Evolutionary conservation across 2,113 vertebrate species (phyloP), one percentile per base, ranked within the genome.

Genomic region (Tricholaema leucomelas): DNA sequence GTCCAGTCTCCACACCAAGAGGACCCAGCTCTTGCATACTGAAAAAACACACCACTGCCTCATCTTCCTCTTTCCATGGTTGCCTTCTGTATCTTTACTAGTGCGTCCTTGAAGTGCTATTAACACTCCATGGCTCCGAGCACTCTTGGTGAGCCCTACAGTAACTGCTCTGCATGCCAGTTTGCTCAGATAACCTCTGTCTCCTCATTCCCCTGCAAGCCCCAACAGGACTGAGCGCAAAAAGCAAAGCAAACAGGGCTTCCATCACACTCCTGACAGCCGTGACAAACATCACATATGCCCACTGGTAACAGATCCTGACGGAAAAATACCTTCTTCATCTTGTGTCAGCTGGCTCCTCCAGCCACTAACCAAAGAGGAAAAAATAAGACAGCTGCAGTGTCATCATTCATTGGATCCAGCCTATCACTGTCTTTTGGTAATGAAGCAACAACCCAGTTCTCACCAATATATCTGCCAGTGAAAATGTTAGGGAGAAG

Each of bases 321-420:
- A 81, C 60, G 71, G 64, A 83, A 94, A 93, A 95, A 91, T 81
- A 94, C 91, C 93, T 92, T 88, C 85, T 78, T 91, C 64, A 81
- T 74, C 90, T 81, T 25, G 33, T 64, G 82, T 85, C 82, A 95
- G 82, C 90, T 93, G 82, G 48, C 65, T 94, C 69, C 85, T 91
- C 76, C 82, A 85, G 75, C 81, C 88, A 83, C 71, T 91, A 87
- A 90, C 31, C 95, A 79, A 85, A 85, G 67, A 89, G 76, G 60
- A 28, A 91, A 92, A 92, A 93, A 65, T 64, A 72, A 92, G 77
- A 77, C 42, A 88, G 90, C 82, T 78, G 92, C 75, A 93, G 56
- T 1, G 3, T 38, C 65, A 74, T 50, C 1, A 1, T 52, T 89
- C 75, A 73, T 1, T 44, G 78, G 71, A 85, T 87, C 85, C 81